These are phyloP conservation scores for Coreius guichenoti DNA, from an alignment of 2,797 vertebrate genomes.

Conservation along the genomic window DNA sequence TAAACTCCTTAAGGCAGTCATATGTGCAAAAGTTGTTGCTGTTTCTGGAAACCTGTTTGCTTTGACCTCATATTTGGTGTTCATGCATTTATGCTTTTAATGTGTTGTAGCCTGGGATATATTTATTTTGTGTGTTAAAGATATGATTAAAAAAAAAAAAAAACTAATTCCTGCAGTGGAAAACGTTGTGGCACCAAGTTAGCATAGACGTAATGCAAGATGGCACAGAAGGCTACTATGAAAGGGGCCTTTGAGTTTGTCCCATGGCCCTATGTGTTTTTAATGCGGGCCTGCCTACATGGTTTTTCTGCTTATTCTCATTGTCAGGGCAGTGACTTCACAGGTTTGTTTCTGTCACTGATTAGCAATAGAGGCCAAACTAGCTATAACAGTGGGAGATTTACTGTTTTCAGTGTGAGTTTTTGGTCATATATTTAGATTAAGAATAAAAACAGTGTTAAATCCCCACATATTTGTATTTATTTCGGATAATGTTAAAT, in stretches of 20 bases:
- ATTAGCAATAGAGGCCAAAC: background rate
- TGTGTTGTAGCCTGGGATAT: background rate
- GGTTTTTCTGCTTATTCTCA: conserved; percentile 1
- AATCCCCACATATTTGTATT: too few relatives aligned
- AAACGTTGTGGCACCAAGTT: too few relatives aligned
- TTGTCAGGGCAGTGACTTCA: background rate
- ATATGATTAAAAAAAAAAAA: too few relatives aligned
- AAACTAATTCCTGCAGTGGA: too few relatives aligned
- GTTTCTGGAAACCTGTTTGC: background rate
- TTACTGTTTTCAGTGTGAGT: background rate
- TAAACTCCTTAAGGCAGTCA: too few relatives aligned
- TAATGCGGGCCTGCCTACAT: background rate
- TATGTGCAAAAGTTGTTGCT: too few relatives aligned
- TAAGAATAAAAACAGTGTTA: background rate
- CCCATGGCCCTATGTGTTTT: too few relatives aligned
- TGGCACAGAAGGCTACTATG: too few relatives aligned
- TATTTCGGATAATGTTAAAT: too few relatives aligned
- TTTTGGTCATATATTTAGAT: background rate
- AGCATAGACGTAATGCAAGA: too few relatives aligned
- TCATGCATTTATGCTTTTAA: background rate
- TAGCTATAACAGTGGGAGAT: background rate
- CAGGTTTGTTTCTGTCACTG: conserved; percentile 1
- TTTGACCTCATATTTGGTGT: background rate
- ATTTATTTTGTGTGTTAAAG: too few relatives aligned
- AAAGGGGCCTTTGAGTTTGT: too few relatives aligned